phyloP scores from a whole-genome alignment of 1,140 invertebrate genomes.

The Aphidius ervi region DNA sequence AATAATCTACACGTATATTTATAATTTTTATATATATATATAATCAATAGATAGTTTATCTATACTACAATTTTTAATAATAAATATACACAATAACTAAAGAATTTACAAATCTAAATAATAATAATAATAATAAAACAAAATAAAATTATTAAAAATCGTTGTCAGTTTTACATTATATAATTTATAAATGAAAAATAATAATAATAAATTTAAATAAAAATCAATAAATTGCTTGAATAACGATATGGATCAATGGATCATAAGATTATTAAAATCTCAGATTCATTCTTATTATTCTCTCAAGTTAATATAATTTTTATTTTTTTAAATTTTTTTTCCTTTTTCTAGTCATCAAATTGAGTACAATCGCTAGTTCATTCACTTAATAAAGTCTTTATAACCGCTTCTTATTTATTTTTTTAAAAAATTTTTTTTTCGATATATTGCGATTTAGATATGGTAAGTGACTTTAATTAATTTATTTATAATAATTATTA shows the following conservation, averaged over 20 bases:
- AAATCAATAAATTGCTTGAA: conserved; percentile 43
- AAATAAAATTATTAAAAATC: conserved; percentile 33
- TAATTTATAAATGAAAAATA: background rate
- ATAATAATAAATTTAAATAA: too few species aligned
- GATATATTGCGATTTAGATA: conserved; percentile 25
- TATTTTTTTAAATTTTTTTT: background rate
- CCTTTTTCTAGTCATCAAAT: conserved; percentile 3
- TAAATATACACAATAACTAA: conserved; percentile 38
- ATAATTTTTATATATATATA: too few species aligned
- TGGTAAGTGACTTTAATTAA: conserved; percentile 25
- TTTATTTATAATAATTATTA: conserved; percentile 3
- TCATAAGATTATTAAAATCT: conserved; percentile 11
- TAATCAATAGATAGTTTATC: conserved; percentile 4
- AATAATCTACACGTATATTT: too few species aligned
- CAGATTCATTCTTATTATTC: conserved; percentile 9
- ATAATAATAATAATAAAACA: conserved; percentile 1
- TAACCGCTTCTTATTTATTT: conserved; percentile 17
- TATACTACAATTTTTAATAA: conserved; percentile 19
- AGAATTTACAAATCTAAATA: conserved; percentile 22
- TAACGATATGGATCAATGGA: conserved; percentile 51
- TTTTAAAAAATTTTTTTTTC: conserved; percentile 22
- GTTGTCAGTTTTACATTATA: conserved; percentile 39
- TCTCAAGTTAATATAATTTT: background rate
- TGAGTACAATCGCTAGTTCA: conserved; percentile 11
- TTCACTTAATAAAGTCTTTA: conserved; percentile 16